phyloP scores from a whole-genome alignment of 2,888 invertebrate species.

The Cryptophagus acutangulus region DNA sequence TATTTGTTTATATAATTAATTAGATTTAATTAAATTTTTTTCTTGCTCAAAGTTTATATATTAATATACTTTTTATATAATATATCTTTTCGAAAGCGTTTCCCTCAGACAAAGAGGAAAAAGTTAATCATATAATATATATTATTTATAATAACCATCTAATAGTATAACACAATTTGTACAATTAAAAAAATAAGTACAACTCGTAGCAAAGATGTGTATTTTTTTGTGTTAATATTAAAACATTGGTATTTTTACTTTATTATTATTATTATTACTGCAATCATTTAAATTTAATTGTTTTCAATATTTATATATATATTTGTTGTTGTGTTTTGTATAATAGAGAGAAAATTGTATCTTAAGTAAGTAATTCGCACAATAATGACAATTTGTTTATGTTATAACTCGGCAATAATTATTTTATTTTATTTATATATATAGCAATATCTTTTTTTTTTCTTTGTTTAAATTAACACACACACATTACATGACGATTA shows the following conservation, averaged over 20 bases:
- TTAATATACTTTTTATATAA: too few species aligned
- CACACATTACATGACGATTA: constrained; percentile 32
- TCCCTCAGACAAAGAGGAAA: constrained; percentile 35
- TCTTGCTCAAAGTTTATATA: too few species aligned
- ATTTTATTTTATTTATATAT: constrained; percentile 35
- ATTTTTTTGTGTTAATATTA: constrained; percentile 40
- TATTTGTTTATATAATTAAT: constrained; percentile 4
- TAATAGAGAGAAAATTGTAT: constrained; percentile 40
- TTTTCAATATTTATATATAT: constrained; percentile 18
- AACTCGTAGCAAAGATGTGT: constrained; percentile 64
- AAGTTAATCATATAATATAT: constrained; percentile 40
- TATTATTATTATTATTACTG: constrained; percentile 5
- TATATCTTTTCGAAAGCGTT: constrained; percentile 12
- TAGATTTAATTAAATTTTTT: too few species aligned
- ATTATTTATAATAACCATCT: too few species aligned
- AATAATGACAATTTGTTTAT: constrained; percentile 34
- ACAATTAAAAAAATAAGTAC: constrained; percentile 63
- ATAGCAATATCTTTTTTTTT: constrained; percentile 44
- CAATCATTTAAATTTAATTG: constrained; percentile 1
- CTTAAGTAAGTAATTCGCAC: constrained; percentile 40
- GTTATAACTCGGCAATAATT: constrained; percentile 18
- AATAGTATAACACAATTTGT: constrained; percentile 60
- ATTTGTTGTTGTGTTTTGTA: constrained; percentile 20
- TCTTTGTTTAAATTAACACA: constrained; percentile 40
- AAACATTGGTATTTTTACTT: constrained; percentile 22